A percentile compares a stretch with the other conserved stretches of the same genome.
These are phyloP conservation scores for Platalea minor DNA, from an alignment of 2,797 vertebrate genomes.

Conservation along the genomic window DNA sequence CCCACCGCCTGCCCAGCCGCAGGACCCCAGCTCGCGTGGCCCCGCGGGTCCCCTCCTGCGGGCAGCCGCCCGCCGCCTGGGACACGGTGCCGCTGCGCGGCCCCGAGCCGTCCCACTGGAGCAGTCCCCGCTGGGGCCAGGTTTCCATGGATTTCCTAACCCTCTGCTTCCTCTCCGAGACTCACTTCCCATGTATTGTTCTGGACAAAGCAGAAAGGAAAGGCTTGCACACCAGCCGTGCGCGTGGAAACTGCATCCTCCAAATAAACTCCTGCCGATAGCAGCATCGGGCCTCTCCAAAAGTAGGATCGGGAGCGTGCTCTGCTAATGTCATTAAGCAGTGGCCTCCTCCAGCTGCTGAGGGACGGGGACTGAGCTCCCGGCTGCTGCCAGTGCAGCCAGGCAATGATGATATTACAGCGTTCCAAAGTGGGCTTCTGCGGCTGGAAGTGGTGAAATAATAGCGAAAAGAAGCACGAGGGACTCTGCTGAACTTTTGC, in stretches of 20 bases:
- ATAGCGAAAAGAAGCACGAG: neutral
- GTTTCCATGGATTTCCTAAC: neutral
- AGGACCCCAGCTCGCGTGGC: neutral
- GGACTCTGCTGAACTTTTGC: conserved; percentile 33
- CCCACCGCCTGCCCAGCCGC: fast-evolving
- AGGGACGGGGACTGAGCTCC: neutral
- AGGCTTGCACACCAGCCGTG: neutral
- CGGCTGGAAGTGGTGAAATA: neutral
- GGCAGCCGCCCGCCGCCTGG: neutral
- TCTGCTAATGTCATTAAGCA: neutral
- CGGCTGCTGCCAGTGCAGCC: neutral
- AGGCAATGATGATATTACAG: neutral
- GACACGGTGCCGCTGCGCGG: neutral
- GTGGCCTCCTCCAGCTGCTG: neutral
- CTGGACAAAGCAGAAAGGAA: conserved; percentile 1
- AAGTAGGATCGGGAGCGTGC: fast-evolving
- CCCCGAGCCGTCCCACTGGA: fast-evolving
- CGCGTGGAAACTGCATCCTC: neutral
- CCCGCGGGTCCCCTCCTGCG: fast-evolving
- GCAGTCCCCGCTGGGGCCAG: neutral
- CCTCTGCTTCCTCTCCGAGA: neutral
- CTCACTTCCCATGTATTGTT: conserved; percentile 40
- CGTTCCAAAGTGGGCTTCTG: neutral
- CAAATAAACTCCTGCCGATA: fast-evolving
- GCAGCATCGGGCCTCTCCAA: neutral